These are phyloP conservation scores for Agrotis segetum DNA, from an alignment of 2,888 invertebrate genomes.

Conservation along the genomic window DNA sequence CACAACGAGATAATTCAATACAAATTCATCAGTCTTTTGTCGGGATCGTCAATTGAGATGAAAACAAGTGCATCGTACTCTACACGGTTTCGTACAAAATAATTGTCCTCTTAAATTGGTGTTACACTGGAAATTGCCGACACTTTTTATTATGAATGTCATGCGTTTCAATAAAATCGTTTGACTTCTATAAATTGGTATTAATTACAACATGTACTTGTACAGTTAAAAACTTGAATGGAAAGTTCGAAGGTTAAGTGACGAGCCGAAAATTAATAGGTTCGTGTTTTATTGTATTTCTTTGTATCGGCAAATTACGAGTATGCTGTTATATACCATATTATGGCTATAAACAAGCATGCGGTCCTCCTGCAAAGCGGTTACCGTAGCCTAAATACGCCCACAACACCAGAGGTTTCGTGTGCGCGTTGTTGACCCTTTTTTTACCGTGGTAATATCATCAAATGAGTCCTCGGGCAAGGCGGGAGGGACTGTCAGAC, in stretches of 20 bases:
- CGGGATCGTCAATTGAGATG: constrained; percentile 31
- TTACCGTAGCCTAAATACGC: too few relatives aligned
- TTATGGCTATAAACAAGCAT: too few relatives aligned
- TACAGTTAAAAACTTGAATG: constrained; percentile 27
- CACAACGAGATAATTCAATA: constrained; percentile 3
- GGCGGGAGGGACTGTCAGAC: too few relatives aligned
- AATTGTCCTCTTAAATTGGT: constrained; percentile 45
- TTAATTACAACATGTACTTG: constrained; percentile 10
- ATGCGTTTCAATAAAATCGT: constrained; percentile 47
- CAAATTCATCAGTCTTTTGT: constrained; percentile 20
- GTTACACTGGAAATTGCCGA: constrained; percentile 24
- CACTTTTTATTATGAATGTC: constrained; percentile 45
- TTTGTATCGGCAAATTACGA: neutral
- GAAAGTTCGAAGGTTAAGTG: constrained; percentile 4
- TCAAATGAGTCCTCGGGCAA: too few relatives aligned
- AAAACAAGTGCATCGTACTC: constrained; percentile 38
- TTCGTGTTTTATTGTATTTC: neutral
- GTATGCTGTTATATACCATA: too few relatives aligned
- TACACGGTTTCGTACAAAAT: constrained; percentile 16
- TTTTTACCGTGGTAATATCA: too few relatives aligned
- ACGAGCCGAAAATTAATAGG: neutral
- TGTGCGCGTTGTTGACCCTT: too few relatives aligned
- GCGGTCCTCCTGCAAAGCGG: too few relatives aligned
- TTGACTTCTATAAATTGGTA: constrained; percentile 47
- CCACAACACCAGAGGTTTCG: too few relatives aligned